Base-by-base conservation (phyloP, 2,113 vertebrate genomes). In the Chloebia gouldiae region DNA sequence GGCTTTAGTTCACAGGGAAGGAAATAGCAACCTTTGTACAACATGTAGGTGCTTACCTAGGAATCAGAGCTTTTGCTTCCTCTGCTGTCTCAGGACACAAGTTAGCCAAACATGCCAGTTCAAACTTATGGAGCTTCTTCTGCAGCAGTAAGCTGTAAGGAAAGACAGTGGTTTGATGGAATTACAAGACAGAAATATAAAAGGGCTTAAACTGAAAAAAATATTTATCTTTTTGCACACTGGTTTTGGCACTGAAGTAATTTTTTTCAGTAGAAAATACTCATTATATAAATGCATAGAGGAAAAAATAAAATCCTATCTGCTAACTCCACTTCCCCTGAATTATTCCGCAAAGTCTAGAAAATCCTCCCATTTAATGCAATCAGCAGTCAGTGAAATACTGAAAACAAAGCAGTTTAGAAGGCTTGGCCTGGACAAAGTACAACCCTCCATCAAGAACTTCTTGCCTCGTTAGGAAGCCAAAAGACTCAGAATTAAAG, bases 51-150 rank as follows among this genome's bases (percentile, higher is more conserved):
- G 83, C 98, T 97, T 27, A 99, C 99, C 99, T 99, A 77, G 99
- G 99, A 84, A 99, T 99, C 90, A 99, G 98, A 27, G 99, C 99
- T 95, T 99, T 99, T 13, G 99, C 99, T 82, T 99, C 99, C 47
- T 99, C 99, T 0, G 99, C 99, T 35, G 99, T 99, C 94, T 99
- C 99, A 5, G 99, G 99, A 96, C 99, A 99, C 87, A 99, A 94
- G 76, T 99, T 99, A 16, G 99, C 99, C 91, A 99, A 97, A 98
- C 99, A 99, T 0, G 99, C 99, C 96, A 99, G 72, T 88, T 99
- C 99, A 86, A 99, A 99, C 84, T 99, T 99, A 97, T 99, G 99
- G 35, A 99, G 98, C 93, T 99, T 99, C 94, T 99, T 99, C 98
- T 99, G 99, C 63, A 99, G 98, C 49, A 99, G 98, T 88, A 99